phyloP scores from a whole-genome alignment of 1,140 invertebrate genomes.

The Dolichoris vasculosae region DNA sequence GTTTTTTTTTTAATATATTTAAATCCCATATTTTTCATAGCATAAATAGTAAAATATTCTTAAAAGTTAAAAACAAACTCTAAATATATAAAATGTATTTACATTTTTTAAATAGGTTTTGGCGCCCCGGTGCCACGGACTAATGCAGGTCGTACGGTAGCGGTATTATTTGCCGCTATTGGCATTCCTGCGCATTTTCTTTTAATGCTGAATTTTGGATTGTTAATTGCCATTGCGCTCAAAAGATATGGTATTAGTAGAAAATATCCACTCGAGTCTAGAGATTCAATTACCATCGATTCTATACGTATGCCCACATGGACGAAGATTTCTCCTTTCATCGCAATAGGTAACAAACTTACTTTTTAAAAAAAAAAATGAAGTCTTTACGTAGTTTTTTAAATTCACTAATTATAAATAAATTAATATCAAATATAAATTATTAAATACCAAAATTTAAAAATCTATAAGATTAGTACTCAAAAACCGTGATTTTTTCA shows the following conservation, averaged over 20 bases:
- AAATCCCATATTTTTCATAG: neutral
- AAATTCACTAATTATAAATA: no score
- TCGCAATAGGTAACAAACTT: slow-evolving; percentile 60
- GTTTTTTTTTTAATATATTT: no score
- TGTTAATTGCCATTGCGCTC: slow-evolving; percentile 75
- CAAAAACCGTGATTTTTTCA: no score
- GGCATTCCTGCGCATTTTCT: slow-evolving; percentile 79
- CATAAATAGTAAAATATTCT: no score
- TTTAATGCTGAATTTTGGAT: slow-evolving; percentile 79
- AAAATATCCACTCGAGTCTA: slow-evolving; percentile 57
- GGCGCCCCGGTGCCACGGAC: slow-evolving; percentile 79
- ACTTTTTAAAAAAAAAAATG: no score
- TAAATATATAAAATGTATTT: no score
- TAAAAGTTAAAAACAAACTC: no score
- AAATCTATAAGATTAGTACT: no score
- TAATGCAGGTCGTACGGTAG: slow-evolving; percentile 75
- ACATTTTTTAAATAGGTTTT: slow-evolving; percentile 73
- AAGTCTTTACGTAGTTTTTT: no score
- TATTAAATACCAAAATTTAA: no score
- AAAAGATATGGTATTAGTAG: slow-evolving; percentile 69
- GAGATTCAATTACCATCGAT: slow-evolving; percentile 58
- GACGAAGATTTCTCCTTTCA: slow-evolving; percentile 67
- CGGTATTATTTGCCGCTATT: slow-evolving; percentile 76
- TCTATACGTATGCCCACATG: slow-evolving; percentile 63
- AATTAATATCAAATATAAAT: no score